Evolutionary conservation across 2,797 vertebrate species (phyloP).

Genomic region (Poeciliopsis gracilis): DNA sequence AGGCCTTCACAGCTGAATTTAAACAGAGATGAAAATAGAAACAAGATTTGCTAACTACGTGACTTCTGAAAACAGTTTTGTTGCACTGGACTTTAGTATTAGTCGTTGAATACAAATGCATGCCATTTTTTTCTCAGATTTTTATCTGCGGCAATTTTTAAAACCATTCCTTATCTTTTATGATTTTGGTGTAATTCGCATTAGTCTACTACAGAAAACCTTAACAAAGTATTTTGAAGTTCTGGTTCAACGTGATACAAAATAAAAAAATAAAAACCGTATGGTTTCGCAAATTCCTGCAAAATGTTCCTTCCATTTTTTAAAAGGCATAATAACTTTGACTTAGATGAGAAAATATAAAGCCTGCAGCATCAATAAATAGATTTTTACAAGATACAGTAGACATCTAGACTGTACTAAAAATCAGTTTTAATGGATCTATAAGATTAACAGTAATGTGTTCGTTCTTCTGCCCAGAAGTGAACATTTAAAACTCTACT

Average conservation of each 20-base stretch:
- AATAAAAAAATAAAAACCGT: neutral
- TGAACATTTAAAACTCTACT: conserved; percentile 26
- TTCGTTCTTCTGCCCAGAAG: conserved; percentile 1
- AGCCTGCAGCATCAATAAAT: neutral
- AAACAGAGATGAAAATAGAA: neutral
- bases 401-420: neutral
- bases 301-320: conserved; percentile 12
- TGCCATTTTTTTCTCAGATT: neutral
- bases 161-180: neutral
- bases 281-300: neutral
- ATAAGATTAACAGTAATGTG: conserved; percentile 7
- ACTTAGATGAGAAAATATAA: neutral
- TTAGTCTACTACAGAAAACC: neutral
- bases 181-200: neutral
- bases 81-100: neutral
- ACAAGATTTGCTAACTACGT: neutral
- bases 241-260: neutral
- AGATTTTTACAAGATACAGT: neutral
- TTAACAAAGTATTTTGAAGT: neutral
- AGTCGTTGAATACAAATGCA: neutral
- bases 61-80: neutral
- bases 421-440: neutral
- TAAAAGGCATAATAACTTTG: conserved; percentile 11
- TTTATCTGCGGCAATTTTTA: neutral
- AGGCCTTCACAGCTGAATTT: neutral